phyloP scores from a whole-genome alignment of 2,888 invertebrate genomes.

The Agrochola litura region DNA sequence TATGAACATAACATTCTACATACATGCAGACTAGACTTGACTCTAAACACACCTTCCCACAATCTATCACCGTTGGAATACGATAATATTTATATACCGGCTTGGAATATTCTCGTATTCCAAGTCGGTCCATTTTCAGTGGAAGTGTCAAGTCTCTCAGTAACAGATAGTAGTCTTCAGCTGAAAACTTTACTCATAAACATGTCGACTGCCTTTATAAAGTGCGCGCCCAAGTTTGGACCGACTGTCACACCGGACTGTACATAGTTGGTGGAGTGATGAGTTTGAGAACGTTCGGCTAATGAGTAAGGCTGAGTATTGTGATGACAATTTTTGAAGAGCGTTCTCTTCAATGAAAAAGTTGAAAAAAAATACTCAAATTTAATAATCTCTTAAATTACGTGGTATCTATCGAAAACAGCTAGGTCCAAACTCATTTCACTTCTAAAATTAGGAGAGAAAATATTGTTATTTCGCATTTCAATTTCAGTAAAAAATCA shows the following conservation, averaged over 20 bases:
- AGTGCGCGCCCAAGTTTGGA: constrained; percentile 71
- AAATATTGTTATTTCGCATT: background rate
- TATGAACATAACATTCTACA: background rate
- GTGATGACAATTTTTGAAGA: too few relatives aligned
- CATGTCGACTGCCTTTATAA: constrained; percentile 78
- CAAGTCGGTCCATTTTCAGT: constrained; percentile 61
- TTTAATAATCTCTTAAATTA: too few relatives aligned
- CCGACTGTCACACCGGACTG: constrained; percentile 65
- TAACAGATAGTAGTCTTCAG: constrained; percentile 77
- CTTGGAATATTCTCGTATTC: constrained; percentile 21
- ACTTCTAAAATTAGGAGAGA: background rate
- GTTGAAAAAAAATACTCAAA: too few relatives aligned
- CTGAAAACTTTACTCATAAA: constrained; percentile 83
- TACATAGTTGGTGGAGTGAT: constrained; percentile 17
- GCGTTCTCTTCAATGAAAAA: too few relatives aligned
- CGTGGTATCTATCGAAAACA: background rate
- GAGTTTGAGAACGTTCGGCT: constrained; percentile 7
- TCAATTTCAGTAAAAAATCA: background rate
- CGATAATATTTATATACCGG: constrained; percentile 39
- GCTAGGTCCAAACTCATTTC: background rate
- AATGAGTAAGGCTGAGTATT: background rate
- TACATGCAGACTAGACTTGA: background rate
- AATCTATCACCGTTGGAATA: constrained; percentile 41
- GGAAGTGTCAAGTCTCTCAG: constrained; percentile 71
- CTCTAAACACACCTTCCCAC: constrained; percentile 24